phyloP scores from a whole-genome alignment of 2,113 vertebrate genomes.

The Brachypodius melanocephalos region DNA sequence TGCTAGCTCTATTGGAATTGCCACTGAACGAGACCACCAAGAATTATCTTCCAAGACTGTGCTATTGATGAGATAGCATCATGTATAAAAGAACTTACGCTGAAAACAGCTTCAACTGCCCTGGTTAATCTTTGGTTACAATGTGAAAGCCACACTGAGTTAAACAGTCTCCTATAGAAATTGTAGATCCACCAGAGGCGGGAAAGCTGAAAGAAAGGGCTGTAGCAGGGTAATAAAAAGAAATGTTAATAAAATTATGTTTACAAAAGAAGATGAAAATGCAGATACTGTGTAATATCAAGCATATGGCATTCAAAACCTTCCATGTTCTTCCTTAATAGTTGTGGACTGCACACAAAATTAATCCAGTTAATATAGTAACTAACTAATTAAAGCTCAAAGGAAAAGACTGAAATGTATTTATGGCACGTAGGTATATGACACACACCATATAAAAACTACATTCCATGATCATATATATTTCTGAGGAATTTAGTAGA shows the following conservation, averaged over 20 bases:
- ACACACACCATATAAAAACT: not conserved
- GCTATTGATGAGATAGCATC: not conserved
- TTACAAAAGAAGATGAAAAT: not conserved
- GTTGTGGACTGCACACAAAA: not conserved
- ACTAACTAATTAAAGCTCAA: not conserved
- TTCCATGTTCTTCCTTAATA: not conserved
- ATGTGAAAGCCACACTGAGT: not conserved
- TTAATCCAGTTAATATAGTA: not conserved
- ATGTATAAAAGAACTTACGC: not conserved
- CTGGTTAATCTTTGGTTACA: not conserved
- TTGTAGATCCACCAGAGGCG: not conserved
- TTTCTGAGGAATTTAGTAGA: not conserved
- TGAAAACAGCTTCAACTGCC: not conserved
- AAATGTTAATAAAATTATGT: not conserved
- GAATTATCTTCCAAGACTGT: constrained; percentile 56
- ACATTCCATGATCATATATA: not conserved
- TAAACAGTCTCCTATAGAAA: not conserved
- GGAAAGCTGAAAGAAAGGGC: not conserved
- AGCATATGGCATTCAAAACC: not conserved
- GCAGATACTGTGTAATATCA: not conserved
- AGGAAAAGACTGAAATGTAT: not conserved
- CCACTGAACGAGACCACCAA: constrained; percentile 76
- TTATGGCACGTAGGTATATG: not conserved
- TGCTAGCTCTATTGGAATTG: constrained; percentile 62
- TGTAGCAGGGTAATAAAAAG: not conserved